Base-by-base conservation (phyloP, 2,797 vertebrate species). In the Enteromius trimaculatus region DNA sequence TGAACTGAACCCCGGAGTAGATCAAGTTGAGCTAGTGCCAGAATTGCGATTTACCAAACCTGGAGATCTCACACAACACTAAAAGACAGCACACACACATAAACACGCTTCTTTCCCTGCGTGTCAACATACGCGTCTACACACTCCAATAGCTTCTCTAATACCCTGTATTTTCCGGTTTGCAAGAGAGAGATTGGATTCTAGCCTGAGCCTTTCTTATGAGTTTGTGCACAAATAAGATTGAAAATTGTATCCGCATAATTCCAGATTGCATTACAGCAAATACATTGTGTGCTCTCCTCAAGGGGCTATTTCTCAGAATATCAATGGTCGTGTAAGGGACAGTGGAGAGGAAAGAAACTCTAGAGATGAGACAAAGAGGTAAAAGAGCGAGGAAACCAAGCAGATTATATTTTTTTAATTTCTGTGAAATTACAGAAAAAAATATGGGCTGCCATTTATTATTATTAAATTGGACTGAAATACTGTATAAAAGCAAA, bases 201-300 rank as follows among this genome's bases (percentile, higher is more conserved):
- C 76, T 81, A 82, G 83, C 79, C 79, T 86, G 85, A 86, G 80
- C 81, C 80, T 77, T 86, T 72, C 80, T 87, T 89, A 88, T 89
- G 87, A 89, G 81, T 86, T 88, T 86, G 77, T 85, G 87, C 82
- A 85, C 86, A 89, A 86, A 89, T 89, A 90, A 86, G 81, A 86
- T 83, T 85, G 85, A 87, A 89, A 89, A 88, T 83, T 83, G 77
- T 86, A 88, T 84, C 81, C 71, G 81, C 72, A 85, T 88, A 89
- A 89, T 88, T 88, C 70, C 78, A 87, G 88, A 88, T 88, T 87
- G 79, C 86, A 89, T 88, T 87, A 87, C 76, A 84, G 81, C 79
- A 85, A 90, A 86, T 87, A 80, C 87, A 86, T 84, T 77, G 69
- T 82, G 84, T 85, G 76, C 74, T 78, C 58, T 58, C 81, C 85